Evolutionary conservation across 2,797 vertebrate species (phyloP).

Genomic region (Gobionotothen gibberifrons): DNA sequence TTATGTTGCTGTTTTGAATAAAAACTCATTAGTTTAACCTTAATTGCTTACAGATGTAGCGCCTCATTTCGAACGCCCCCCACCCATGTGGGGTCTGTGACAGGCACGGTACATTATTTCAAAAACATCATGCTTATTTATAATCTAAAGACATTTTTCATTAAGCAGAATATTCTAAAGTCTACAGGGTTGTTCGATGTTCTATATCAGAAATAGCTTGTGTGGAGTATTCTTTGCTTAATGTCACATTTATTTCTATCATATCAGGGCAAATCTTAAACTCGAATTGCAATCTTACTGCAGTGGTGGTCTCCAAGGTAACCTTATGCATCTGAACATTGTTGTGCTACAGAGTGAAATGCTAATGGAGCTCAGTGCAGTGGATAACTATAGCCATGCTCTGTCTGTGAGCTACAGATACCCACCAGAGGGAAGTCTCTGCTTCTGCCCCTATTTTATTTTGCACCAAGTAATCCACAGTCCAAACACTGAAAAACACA

Average conservation of each 20-base stretch:
- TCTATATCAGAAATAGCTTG: no score
- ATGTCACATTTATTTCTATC: background rate
- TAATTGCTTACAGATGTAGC: background rate
- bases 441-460: slow-evolving; percentile 39
- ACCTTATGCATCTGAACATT: slow-evolving; percentile 19
- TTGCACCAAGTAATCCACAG: slow-evolving; percentile 57
- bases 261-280: background rate
- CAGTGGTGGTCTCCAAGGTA: slow-evolving; percentile 13
- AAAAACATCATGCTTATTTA: background rate
- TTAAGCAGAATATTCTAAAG: background rate
- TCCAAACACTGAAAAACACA: slow-evolving; percentile 55
- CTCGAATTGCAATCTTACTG: slow-evolving; percentile 1
- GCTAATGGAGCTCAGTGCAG: slow-evolving; percentile 30
- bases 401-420: slow-evolving; percentile 45
- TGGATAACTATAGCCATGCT: slow-evolving; percentile 37
- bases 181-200: no score
- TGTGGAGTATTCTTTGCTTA: background rate
- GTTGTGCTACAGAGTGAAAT: slow-evolving; percentile 28
- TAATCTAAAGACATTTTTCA: slow-evolving; percentile 1
- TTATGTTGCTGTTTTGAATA: background rate
- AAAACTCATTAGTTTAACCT: background rate
- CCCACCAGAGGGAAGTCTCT: slow-evolving; percentile 34
- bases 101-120: no score
- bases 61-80: no score
- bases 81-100: no score